Conservation (phyloP, 2,113 vertebrate genomes). For the Ceratotherium simum region DNA sequence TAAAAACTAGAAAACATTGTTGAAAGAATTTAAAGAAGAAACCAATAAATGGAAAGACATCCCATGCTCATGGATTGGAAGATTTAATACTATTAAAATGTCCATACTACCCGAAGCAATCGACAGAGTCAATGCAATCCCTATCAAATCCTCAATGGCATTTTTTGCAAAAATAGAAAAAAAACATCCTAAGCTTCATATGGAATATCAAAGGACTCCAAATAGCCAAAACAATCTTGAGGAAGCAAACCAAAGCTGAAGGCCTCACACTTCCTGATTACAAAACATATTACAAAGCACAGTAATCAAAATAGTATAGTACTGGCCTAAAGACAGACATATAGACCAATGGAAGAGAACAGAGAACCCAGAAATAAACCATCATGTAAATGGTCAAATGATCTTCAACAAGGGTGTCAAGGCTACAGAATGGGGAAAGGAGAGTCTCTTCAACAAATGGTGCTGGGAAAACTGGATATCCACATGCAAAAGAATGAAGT, state of each 20-base stretch:
- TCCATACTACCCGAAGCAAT: no score
- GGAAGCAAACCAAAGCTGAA: background rate
- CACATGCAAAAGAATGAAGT: no score
- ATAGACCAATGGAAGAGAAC: background rate
- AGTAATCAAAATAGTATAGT: background rate
- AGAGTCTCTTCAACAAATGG: no score
- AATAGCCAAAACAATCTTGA: background rate
- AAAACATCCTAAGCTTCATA: background rate
- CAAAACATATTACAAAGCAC: background rate
- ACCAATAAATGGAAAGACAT: background rate
- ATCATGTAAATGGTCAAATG: background rate
- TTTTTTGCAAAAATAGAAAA: background rate
- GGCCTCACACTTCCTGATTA: background rate
- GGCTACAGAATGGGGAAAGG: background rate
- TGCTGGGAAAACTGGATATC: no score
- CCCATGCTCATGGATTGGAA: background rate
- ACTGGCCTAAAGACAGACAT: background rate
- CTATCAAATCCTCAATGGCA: background rate
- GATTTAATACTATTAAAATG: background rate
- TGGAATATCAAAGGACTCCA: background rate
- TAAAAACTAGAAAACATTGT: background rate
- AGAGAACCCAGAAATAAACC: background rate
- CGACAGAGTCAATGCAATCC: background rate
- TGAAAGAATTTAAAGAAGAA: background rate
- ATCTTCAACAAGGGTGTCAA: background rate